A percentile compares a stretch with the other conserved stretches of the same genome.
phyloP scores from a whole-genome alignment of 2,113 vertebrate species.

The Alethe castanea region DNA sequence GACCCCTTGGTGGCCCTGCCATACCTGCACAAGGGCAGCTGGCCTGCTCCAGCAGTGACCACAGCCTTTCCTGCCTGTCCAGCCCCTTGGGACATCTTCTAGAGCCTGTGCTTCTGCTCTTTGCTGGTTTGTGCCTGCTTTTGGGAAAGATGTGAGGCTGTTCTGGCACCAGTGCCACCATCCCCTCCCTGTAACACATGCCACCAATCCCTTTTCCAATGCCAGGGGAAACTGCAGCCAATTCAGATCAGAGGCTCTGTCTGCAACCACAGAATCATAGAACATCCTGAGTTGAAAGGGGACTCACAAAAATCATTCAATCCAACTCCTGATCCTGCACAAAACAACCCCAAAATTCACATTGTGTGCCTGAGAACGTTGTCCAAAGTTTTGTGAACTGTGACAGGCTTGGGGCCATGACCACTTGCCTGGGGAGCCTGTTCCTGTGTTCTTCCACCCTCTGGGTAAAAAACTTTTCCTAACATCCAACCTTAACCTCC shows the following conservation, averaged over 20 bases:
- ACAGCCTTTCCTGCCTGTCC: background rate
- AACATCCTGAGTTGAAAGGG: background rate
- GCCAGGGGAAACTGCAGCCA: fast-evolving
- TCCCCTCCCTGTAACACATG: background rate
- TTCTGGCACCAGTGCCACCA: background rate
- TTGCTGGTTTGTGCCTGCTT: background rate
- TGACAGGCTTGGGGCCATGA: background rate
- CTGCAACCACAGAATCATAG: background rate
- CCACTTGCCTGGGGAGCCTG: background rate
- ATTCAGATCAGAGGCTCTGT: background rate
- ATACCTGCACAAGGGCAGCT: fast-evolving
- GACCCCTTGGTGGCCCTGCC: background rate
- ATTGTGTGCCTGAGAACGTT: background rate
- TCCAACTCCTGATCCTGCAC: background rate
- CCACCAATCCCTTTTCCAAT: fast-evolving
- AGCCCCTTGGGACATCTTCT: fast-evolving
- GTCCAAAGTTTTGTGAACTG: background rate
- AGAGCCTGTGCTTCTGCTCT: background rate
- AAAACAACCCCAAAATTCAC: background rate
- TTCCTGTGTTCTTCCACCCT: background rate
- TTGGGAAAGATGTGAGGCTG: fast-evolving
- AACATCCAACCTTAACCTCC: background rate
- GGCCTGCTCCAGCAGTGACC: background rate
- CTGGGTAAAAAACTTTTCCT: background rate
- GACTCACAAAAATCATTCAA: background rate